Evolutionary conservation across 2,797 vertebrate species (phyloP), one percentile per base, ranked within the genome.

Genomic region (Channallabes apus): DNA sequence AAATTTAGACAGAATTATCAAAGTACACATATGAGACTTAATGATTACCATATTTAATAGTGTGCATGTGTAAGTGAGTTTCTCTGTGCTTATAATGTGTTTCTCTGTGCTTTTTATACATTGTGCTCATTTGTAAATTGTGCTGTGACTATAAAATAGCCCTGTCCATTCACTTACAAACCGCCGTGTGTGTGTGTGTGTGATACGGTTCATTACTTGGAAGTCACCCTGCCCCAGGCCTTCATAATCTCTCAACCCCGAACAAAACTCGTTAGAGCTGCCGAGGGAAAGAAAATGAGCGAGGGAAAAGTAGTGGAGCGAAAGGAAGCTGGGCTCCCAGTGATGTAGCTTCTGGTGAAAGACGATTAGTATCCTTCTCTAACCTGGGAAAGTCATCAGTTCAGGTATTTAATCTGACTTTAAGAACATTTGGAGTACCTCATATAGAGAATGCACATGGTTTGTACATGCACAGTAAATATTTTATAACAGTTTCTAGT

Each of bases 201-300:
- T 38, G 59, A 82, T 65, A 58, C 38, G 22, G 51, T 79, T 84
- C 83, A 84, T 84, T 84, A 78, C 20, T 24, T 22, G 11, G 32
- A 35, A 77, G 54, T 51, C 87, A 69, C 20, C 59, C 80, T 82
- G 61, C 82, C 78, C 24, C 58, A 69, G 82, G 84, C 71, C 64
- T n/a, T 58, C 29, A 58, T 59, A 82, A 41, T 83, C 22, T 56
- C 38, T 81, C 27, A 68, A 78, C 69, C 64, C 29, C 24, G 15
- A 77, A 73, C n/a, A 64, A 59, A 73, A 75, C 20, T 71, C 64
- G 54, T 73, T 56, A 73, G 38, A 82, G 15, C 18, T 2, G 78
- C 29, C 61, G 27, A 38, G n/a, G 71, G 65, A 22, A 46, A 29
- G 64, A 78, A 58, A 80, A 54, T 71, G 35, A 69, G 18, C 14